phyloP scores from a whole-genome alignment of 2,888 invertebrate genomes.

The Sesia apiformis region DNA sequence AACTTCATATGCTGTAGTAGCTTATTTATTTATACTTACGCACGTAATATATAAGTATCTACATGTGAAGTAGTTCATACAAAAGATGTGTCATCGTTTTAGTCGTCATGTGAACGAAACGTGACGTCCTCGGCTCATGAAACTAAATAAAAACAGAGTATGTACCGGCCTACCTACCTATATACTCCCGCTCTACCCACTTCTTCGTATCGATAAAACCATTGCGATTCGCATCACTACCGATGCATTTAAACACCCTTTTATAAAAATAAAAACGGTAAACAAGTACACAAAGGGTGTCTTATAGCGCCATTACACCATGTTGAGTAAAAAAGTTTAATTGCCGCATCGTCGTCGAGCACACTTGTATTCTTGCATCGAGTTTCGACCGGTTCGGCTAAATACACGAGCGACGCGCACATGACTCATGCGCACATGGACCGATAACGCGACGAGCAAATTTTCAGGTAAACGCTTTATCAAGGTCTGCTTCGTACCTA shows the following conservation, averaged over 20 bases:
- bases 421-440: slow-evolving; percentile 2
- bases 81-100: slow-evolving; percentile 5
- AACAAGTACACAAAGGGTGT: slow-evolving; percentile 3
- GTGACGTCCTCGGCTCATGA: not conserved
- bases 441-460: not conserved
- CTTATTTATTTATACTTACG: too few relatives aligned
- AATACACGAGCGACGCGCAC: not conserved
- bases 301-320: slow-evolving; percentile 17
- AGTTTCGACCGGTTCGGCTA: slow-evolving; percentile 1
- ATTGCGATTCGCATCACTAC: not conserved
- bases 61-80: not conserved
- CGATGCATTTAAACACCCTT: not conserved
- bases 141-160: not conserved
- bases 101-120: slow-evolving; percentile 11
- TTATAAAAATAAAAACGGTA: slow-evolving; percentile 4
- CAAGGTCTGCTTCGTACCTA: not conserved
- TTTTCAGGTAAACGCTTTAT: not conserved
- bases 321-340: slow-evolving; percentile 26
- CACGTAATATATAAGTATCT: not conserved
- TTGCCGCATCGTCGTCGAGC: slow-evolving; percentile 21
- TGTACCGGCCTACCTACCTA: not conserved
- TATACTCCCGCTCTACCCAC: not conserved
- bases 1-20: too few relatives aligned
- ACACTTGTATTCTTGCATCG: slow-evolving; percentile 11
- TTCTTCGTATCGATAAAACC: too few relatives aligned